phyloP scores from a whole-genome alignment of 2,113 vertebrate genomes.

The Paracanthobrama guichenoti region DNA sequence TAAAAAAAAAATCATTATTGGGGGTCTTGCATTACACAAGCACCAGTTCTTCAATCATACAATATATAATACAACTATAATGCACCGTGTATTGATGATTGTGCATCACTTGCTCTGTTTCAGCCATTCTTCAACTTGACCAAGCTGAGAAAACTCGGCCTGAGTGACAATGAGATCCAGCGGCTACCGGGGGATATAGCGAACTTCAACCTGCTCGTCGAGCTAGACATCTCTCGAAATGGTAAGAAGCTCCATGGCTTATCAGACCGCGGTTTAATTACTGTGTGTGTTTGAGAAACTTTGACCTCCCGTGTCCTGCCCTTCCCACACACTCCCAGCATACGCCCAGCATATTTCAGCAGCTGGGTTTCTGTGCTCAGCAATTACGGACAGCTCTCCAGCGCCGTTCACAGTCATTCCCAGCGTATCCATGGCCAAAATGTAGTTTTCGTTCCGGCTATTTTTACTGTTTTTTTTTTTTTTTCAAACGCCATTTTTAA shows the following conservation, averaged over 20 bases:
- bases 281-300: not conserved
- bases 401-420: slow-evolving; percentile 19
- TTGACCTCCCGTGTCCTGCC: not conserved
- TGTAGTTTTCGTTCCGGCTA: slow-evolving; percentile 49
- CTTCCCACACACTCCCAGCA: not conserved
- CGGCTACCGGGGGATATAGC: slow-evolving; percentile 93
- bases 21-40: no score
- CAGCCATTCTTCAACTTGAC: slow-evolving; percentile 96
- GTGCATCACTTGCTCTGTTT: slow-evolving; percentile 65
- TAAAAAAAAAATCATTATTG: no score
- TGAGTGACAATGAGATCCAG: slow-evolving; percentile 99
- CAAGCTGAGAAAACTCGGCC: slow-evolving; percentile 93
- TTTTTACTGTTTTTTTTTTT: slow-evolving; percentile 45
- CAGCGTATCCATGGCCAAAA: slow-evolving; percentile 27
- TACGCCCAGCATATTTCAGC: slow-evolving; percentile 28
- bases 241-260: slow-evolving; percentile 73
- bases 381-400: slow-evolving; percentile 17
- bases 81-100: not conserved
- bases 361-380: slow-evolving; percentile 35
- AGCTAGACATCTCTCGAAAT: slow-evolving; percentile 95
- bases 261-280: not conserved
- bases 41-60: no score
- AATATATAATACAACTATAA: no score
- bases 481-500: slow-evolving; percentile 30
- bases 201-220: slow-evolving; percentile 97